Percentiles rank a stretch among this genome's conserved stretches.
Conservation (phyloP, 2,888 invertebrate genomes). For the Hydroisotoma schaefferi region DNA sequence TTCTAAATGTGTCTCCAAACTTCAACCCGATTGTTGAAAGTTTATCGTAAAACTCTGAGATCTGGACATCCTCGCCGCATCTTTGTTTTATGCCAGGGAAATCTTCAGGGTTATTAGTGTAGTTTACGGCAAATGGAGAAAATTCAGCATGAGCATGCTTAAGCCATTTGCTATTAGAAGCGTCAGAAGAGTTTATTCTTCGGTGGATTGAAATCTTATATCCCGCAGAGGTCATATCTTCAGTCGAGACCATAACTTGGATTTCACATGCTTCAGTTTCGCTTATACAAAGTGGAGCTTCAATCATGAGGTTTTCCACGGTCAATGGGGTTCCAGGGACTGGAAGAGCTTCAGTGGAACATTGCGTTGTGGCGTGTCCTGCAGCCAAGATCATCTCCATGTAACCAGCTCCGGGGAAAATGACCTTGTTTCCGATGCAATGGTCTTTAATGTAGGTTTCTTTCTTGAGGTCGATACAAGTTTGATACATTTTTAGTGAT, state of each 20-base stretch:
- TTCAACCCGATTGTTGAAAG: conserved; percentile 11
- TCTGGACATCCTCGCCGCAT: conserved; percentile 1
- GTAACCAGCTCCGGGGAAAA: conserved; percentile 35
- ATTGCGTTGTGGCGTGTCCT: conserved; percentile 23
- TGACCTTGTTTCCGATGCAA: conserved; percentile 23
- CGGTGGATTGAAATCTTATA: conserved; percentile 8
- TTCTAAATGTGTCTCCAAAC: conserved; percentile 21
- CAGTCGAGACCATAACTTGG: conserved; percentile 10
- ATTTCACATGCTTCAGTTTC: conserved; percentile 15
- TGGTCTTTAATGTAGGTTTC: conserved; percentile 33
- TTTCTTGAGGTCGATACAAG: conserved; percentile 10
- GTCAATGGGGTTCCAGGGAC: conserved; percentile 27
- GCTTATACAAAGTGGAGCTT: conserved; percentile 20
- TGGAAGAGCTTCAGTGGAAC: not conserved
- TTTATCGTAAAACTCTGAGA: conserved; percentile 17
- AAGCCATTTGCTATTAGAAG: conserved; percentile 6
- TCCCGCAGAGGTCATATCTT: conserved; percentile 8
- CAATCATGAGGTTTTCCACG: conserved; percentile 27
- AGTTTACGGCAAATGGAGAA: conserved; percentile 10
- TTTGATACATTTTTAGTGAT: conserved; percentile 22
- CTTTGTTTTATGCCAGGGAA: conserved; percentile 3
- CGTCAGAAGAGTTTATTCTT: not conserved
- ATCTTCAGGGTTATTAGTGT: not conserved
- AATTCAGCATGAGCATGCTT: conserved; percentile 14
- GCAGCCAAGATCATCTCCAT: conserved; percentile 33